These are phyloP conservation scores for Dinomys branickii DNA, from an alignment of 2,113 vertebrate genomes.

Conservation along the genomic window DNA sequence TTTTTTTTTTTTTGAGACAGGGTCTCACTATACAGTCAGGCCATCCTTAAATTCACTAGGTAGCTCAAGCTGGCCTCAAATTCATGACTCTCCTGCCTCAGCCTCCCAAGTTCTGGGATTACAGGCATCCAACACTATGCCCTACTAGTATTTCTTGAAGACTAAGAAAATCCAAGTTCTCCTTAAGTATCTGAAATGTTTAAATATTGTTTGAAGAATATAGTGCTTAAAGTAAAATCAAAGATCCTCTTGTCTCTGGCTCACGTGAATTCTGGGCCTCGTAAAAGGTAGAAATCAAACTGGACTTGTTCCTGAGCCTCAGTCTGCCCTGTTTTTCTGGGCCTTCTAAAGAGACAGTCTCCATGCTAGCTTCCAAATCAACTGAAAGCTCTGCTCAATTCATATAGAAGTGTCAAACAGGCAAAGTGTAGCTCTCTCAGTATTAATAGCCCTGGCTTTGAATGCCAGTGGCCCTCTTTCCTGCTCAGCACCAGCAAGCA, in stretches of 20 bases:
- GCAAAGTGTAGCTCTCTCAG: background rate
- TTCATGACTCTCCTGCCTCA: background rate
- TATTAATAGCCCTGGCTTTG: background rate
- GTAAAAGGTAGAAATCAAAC: background rate
- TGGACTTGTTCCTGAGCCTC: background rate
- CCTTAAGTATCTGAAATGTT: background rate
- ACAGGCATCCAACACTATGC: background rate
- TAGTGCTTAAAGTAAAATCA: background rate
- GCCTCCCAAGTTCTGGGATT: background rate
- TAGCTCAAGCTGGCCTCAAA: background rate
- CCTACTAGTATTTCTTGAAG: background rate
- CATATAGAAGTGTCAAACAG: background rate
- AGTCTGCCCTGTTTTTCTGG: background rate
- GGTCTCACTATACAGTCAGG: background rate
- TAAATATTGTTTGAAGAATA: background rate
- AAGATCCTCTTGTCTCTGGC: background rate
- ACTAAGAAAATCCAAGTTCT: background rate
- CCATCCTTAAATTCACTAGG: background rate
- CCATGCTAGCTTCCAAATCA: background rate
- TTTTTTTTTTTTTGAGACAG: background rate
- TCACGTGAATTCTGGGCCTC: background rate
- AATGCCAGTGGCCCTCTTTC: background rate
- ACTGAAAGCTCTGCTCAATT: background rate
- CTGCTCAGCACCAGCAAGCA: background rate
- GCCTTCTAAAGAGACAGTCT: background rate